Evolutionary conservation across 2,113 vertebrate genomes (phyloP).

Genomic region (Pseudolaguvia tuberculata): DNA sequence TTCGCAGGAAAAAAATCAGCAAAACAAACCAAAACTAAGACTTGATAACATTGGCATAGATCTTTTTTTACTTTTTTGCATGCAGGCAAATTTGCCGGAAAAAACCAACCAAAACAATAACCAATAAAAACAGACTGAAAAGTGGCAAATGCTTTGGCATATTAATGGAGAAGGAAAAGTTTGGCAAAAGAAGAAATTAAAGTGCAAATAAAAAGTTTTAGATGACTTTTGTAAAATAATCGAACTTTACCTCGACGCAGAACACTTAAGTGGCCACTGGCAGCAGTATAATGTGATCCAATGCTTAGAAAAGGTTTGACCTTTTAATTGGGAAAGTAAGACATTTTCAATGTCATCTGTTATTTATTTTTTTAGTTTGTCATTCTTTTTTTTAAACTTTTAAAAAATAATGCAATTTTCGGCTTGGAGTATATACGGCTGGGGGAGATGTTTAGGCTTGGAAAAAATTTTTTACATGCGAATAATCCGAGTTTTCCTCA

Average conservation of each 20-base stretch:
- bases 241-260: slow-evolving; percentile 57
- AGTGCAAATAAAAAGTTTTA: slow-evolving; percentile 69
- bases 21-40: slow-evolving; percentile 60
- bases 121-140: slow-evolving; percentile 61
- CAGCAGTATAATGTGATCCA: slow-evolving; percentile 57
- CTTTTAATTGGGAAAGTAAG: slow-evolving; percentile 54
- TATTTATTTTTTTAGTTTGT: background rate
- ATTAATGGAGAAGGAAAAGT: slow-evolving; percentile 68
- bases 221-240: slow-evolving; percentile 41
- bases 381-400: background rate
- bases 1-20: slow-evolving; percentile 56
- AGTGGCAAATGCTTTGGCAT: slow-evolving; percentile 88
- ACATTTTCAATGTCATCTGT: slow-evolving; percentile 68
- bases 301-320: slow-evolving; percentile 64
- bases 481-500: slow-evolving; percentile 49
- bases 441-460: slow-evolving; percentile 42
- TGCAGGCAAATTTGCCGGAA: slow-evolving; percentile 66
- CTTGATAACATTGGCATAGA: slow-evolving; percentile 80
- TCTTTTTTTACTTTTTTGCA: slow-evolving; percentile 63
- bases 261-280: slow-evolving; percentile 59
- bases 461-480: slow-evolving; percentile 54
- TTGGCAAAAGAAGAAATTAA: slow-evolving; percentile 64
- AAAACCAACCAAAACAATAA: slow-evolving; percentile 50
- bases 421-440: slow-evolving; percentile 39
- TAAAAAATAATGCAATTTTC: slow-evolving; percentile 50